These are phyloP conservation scores for Apis mellifera DNA, from an alignment of 1,140 invertebrate genomes.

Conservation along the genomic window Amel_HAv3.1 CM009934.2:11870001-11870500, in stretches of 20 bases:
- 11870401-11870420: slow-evolving; percentile 11
- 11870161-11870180: slow-evolving; percentile 23
- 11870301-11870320: background rate
- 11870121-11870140: slow-evolving; percentile 22
- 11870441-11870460: background rate
- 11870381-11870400: background rate
- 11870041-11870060: slow-evolving; percentile 2
- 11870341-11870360: background rate
- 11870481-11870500: slow-evolving; percentile 51
- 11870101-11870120: background rate
- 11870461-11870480: no score
- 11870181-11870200: background rate
- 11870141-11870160: slow-evolving; percentile 29
- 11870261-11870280: slow-evolving; percentile 7
- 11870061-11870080: slow-evolving; percentile 31
- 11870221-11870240: slow-evolving; percentile 42
- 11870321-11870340: background rate
- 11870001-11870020: slow-evolving; percentile 7
- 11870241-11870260: slow-evolving; percentile 1
- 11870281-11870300: background rate
- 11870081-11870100: slow-evolving; percentile 23
- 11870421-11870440: slow-evolving; percentile 4
- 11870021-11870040: background rate
- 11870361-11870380: background rate
- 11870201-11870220: background rate